Conservation (phyloP, 2,113 vertebrate genomes). For the Nerophis lumbriciformis region DNA sequence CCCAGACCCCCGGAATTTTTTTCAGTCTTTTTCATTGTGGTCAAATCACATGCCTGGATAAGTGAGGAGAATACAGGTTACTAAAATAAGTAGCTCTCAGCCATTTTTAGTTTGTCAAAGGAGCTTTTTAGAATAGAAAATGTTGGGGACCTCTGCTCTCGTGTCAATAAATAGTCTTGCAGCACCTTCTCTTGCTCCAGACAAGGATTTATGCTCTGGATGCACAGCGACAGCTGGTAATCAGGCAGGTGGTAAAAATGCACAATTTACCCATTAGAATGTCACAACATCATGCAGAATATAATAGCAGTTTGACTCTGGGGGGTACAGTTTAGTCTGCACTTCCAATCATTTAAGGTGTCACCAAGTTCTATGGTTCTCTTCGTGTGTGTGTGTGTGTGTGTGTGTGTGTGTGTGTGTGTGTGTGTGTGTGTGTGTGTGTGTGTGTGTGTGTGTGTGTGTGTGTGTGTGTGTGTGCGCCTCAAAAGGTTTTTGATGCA, state of each 20-base stretch:
- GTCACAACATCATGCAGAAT: slow-evolving; percentile 50
- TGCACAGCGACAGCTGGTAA: slow-evolving; percentile 45
- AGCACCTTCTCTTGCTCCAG: slow-evolving; percentile 27
- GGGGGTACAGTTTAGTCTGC: slow-evolving; percentile 31
- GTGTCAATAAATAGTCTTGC: not conserved
- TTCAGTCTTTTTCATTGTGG: too few species aligned
- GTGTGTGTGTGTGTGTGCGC: too few species aligned
- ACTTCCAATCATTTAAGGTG: slow-evolving; percentile 59
- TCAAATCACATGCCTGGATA: too few species aligned
- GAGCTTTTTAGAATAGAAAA: too few species aligned
- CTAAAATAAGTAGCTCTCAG: too few species aligned
- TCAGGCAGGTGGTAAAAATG: slow-evolving; percentile 46
- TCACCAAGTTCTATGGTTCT: slow-evolving; percentile 35
- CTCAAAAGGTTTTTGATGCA: not conserved
- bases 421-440: not conserved
- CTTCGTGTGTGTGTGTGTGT: not conserved
- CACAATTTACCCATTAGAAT: slow-evolving; percentile 1
- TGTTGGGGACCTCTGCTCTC: too few species aligned
- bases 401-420: not conserved
- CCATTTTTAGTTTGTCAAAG: too few species aligned
- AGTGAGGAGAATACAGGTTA: too few species aligned
- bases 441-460: slow-evolving; percentile 5
- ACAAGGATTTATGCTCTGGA: slow-evolving; percentile 48
- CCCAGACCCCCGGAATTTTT: too few species aligned
- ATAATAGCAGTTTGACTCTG: slow-evolving; percentile 47